Evolutionary conservation across 2,888 invertebrate species (phyloP).

Genomic region (Brassicogethes aeneus): DNA sequence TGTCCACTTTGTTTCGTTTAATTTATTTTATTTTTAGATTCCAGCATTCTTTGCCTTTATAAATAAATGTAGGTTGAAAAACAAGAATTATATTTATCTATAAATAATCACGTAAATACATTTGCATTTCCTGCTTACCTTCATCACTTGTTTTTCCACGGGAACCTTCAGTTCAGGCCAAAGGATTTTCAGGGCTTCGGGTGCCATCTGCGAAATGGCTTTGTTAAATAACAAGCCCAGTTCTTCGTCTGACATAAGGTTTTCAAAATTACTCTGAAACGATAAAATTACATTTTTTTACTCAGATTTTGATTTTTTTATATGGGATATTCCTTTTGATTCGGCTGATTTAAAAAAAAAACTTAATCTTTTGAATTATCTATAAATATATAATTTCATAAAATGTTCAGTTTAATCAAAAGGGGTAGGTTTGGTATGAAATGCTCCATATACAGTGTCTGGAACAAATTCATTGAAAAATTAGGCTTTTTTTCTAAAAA

Average conservation of each 20-base stretch:
- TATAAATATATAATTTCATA: neutral
- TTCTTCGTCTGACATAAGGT: slow-evolving; percentile 36
- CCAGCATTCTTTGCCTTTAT: no score
- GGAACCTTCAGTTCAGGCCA: slow-evolving; percentile 39
- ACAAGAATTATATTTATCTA: no score
- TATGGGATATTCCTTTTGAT: slow-evolving; percentile 4
- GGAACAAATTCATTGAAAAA: no score
- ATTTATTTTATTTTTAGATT: no score
- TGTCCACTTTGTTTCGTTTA: no score
- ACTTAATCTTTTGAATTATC: neutral
- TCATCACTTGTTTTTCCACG: slow-evolving; percentile 32
- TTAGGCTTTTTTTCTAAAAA: no score
- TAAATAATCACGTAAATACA: slow-evolving; percentile 2
- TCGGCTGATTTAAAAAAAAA: no score
- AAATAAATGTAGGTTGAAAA: no score
- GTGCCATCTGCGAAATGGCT: slow-evolving; percentile 35
- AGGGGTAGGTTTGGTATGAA: no score
- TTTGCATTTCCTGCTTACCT: slow-evolving; percentile 22
- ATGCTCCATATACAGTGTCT: no score
- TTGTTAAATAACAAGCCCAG: slow-evolving; percentile 36
- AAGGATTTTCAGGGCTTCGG: slow-evolving; percentile 37
- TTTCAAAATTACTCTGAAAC: slow-evolving; percentile 37
- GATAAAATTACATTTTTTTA: slow-evolving; percentile 1
- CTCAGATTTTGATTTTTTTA: neutral
- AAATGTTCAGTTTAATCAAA: no score